Evolutionary conservation across 2,113 vertebrate species (phyloP).

Genomic region (Nothobranchius furzeri): DNA sequence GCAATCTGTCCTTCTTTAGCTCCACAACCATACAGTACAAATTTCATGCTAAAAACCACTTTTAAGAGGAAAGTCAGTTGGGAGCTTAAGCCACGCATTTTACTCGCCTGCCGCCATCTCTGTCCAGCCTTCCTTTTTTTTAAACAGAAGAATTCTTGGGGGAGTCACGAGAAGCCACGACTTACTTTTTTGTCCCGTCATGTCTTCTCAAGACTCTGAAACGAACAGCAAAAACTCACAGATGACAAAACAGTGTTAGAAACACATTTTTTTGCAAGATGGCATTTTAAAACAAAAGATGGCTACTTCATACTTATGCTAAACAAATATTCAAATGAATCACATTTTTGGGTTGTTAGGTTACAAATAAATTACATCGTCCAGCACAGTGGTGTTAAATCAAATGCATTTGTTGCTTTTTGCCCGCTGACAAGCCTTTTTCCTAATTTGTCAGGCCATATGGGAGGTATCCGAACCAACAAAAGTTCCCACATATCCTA

Average conservation of each 20-base stretch:
- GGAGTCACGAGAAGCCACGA: background rate
- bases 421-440: constrained; percentile 44
- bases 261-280: background rate
- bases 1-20: too few relatives aligned
- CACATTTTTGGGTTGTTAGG: background rate
- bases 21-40: too few relatives aligned
- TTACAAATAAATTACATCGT: constrained; percentile 18
- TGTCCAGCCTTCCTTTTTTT: background rate
- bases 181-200: background rate
- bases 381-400: constrained; percentile 7
- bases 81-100: too few relatives aligned
- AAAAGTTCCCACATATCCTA: constrained; percentile 51
- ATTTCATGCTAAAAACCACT: too few relatives aligned
- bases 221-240: background rate
- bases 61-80: too few relatives aligned
- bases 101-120: too few relatives aligned
- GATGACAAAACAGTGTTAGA: too few relatives aligned
- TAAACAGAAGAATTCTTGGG: background rate
- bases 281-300: background rate
- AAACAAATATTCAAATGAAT: background rate
- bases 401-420: constrained; percentile 28
- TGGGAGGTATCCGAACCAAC: constrained; percentile 42
- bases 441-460: constrained; percentile 48
- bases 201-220: background rate
- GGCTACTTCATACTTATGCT: background rate